phyloP scores from a whole-genome alignment of 2,797 vertebrate genomes.

The Aselliscus stoliczkanus region DNA sequence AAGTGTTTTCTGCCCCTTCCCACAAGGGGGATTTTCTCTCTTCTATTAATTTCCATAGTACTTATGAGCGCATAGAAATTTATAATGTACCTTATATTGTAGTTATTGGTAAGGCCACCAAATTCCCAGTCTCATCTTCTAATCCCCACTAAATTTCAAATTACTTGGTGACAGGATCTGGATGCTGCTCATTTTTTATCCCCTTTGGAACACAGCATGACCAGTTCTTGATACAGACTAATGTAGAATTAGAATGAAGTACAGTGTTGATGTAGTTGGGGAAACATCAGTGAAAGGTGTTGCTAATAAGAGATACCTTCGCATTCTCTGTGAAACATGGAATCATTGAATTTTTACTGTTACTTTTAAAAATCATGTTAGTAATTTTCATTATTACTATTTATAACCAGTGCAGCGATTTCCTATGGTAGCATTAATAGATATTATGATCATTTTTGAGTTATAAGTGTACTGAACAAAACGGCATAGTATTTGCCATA shows the following conservation, averaged over 20 bases:
- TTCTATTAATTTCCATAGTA: background rate
- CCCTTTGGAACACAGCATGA: background rate
- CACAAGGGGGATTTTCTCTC: background rate
- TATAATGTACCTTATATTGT: background rate
- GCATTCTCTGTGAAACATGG: background rate
- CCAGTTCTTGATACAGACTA: background rate
- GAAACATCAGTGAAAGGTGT: background rate
- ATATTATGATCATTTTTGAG: background rate
- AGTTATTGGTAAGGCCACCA: background rate
- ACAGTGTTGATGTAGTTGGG: background rate
- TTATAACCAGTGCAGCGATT: background rate
- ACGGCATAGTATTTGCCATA: background rate
- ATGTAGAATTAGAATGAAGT: background rate
- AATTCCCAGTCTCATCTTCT: constrained; percentile 1
- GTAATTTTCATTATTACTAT: constrained; percentile 7
- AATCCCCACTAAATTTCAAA: constrained; percentile 16
- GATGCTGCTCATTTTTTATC: background rate
- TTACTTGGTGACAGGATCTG: background rate
- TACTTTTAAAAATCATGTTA: too few relatives aligned
- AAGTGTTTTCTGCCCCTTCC: background rate
- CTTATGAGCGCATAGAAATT: background rate
- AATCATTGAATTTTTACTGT: background rate
- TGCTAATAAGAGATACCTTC: background rate
- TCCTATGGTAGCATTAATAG: background rate
- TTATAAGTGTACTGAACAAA: background rate